phyloP scores from a whole-genome alignment of 92 coral and sea anemone genomes.

The Parazoanthus atlanticus region DNA sequence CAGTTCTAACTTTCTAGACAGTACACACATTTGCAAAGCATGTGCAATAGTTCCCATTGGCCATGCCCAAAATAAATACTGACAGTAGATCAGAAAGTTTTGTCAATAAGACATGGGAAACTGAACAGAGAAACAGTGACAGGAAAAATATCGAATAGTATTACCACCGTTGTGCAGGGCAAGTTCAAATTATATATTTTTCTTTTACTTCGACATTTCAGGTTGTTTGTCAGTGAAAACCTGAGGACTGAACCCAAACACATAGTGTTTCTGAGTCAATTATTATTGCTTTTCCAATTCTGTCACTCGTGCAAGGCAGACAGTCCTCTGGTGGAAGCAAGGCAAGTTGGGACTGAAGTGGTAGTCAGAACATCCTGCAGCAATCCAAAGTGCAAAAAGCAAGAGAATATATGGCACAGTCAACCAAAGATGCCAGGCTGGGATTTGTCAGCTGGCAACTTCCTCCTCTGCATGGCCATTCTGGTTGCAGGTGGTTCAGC shows the following conservation, averaged over 20 bases:
- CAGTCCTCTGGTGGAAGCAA: too few relatives aligned
- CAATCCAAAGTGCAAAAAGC: constrained; percentile 55
- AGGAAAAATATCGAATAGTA: too few relatives aligned
- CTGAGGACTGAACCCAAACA: constrained; percentile 66
- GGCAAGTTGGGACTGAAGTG: constrained; percentile 55
- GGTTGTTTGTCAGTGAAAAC: constrained; percentile 45
- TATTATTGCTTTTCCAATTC: constrained; percentile 51
- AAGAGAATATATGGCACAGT: constrained; percentile 60
- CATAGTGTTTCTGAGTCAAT: constrained; percentile 62
- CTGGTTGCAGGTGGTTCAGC: constrained; percentile 66
- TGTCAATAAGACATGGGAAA: too few relatives aligned
- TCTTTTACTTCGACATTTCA: constrained; percentile 13
- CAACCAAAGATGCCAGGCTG: constrained; percentile 62
- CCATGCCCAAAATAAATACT: too few relatives aligned
- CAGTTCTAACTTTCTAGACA: too few relatives aligned
- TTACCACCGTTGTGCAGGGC: too few relatives aligned
- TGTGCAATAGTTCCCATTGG: not conserved
- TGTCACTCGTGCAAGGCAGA: too few relatives aligned
- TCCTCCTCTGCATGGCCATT: constrained; percentile 67
- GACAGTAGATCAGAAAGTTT: too few relatives aligned
- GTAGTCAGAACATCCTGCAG: constrained; percentile 45
- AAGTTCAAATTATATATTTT: not conserved
- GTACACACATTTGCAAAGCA: not conserved
- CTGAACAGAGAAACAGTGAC: not conserved
- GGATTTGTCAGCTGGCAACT: constrained; percentile 59